Conservation (phyloP, 2,888 invertebrate genomes). For the Rapana venosa region DNA sequence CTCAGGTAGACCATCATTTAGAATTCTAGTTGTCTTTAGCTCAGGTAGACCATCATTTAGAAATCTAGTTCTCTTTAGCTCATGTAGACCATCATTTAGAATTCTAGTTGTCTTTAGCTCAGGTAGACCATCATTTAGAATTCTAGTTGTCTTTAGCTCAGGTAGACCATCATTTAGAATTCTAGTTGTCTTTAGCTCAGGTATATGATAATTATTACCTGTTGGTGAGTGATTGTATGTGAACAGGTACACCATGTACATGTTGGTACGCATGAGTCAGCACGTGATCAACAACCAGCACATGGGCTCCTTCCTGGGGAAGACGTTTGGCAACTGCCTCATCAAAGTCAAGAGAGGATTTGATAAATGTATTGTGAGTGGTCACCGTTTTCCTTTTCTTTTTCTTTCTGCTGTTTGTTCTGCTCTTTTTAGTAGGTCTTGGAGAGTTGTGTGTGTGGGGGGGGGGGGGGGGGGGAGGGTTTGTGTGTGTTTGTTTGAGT, state of each 20-base stretch:
- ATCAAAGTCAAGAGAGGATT: constrained; percentile 93
- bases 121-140: too few species aligned
- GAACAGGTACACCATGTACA: constrained; percentile 93
- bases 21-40: too few species aligned
- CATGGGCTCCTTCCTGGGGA: constrained; percentile 90
- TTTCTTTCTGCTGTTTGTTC: not conserved
- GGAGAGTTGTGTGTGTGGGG: too few species aligned
- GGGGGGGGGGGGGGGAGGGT: too few species aligned
- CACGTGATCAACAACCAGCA: constrained; percentile 95
- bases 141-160: too few species aligned
- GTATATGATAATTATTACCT: not conserved
- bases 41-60: too few species aligned
- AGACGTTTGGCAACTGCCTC: constrained; percentile 90
- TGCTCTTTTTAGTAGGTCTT: not conserved
- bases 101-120: too few species aligned
- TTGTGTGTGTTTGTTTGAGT: not conserved
- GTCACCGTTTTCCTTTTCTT: not conserved
- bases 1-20: too few species aligned
- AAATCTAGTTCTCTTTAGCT: too few species aligned
- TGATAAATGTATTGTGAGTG: constrained; percentile 89
- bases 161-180: too few species aligned
- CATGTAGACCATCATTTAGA: too few species aligned
- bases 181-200: too few species aligned
- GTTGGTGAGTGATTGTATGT: constrained; percentile 48
- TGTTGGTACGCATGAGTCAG: constrained; percentile 92